Conservation (phyloP, 1,140 invertebrate species). For the Zaprionus vittiger region DNA sequence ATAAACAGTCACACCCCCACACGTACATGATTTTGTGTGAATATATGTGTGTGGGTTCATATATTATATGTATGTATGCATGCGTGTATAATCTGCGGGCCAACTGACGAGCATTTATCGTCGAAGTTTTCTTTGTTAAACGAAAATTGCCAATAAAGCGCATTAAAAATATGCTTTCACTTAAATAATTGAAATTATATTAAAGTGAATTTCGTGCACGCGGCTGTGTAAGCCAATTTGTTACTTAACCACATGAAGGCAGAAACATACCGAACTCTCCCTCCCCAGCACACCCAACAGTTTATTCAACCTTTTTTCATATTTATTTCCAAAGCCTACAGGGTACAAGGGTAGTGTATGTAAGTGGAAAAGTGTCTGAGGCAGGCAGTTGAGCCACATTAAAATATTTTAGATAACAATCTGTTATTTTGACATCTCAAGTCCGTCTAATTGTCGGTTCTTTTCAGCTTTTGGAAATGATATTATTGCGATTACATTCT, state of each 20-base stretch:
- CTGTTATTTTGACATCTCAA: neutral
- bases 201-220: constrained; percentile 58
- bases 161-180: constrained; percentile 77
- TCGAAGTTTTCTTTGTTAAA: constrained; percentile 45
- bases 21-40: too few relatives aligned
- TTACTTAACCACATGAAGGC: constrained; percentile 38
- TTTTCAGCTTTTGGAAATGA: neutral
- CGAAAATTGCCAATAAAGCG: constrained; percentile 73
- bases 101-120: constrained; percentile 36
- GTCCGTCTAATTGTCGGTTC: neutral
- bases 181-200: constrained; percentile 76
- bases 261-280: neutral
- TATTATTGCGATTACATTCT: neutral
- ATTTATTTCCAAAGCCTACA: neutral
- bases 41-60: neutral
- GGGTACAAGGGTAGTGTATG: neutral
- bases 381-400: neutral
- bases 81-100: constrained; percentile 20
- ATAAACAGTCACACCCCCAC: neutral
- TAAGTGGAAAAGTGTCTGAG: neutral
- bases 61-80: neutral
- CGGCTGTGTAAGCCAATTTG: constrained; percentile 51
- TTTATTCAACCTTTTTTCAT: constrained; percentile 37
- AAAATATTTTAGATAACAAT: neutral
- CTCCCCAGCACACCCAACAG: constrained; percentile 12